Evolutionary conservation across 2,888 invertebrate genomes (phyloP).

Genomic region (Acrocyrtus sp.): DNA sequence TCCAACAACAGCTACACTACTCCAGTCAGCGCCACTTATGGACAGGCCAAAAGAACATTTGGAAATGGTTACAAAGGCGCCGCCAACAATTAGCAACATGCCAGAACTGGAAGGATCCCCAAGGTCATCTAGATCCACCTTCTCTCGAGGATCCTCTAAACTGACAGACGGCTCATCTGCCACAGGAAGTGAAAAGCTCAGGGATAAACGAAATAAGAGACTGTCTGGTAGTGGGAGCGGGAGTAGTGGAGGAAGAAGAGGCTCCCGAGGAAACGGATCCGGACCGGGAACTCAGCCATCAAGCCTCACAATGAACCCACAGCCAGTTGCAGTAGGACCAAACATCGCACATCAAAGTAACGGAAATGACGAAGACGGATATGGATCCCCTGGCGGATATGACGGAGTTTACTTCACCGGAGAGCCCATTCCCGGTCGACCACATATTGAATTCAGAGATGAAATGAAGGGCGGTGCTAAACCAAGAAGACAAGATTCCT

Average conservation of each 20-base stretch:
- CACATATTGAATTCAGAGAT: conserved; percentile 73
- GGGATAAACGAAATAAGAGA: background rate
- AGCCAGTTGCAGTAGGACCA: too few relatives aligned
- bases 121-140: conserved; percentile 45
- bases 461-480: conserved; percentile 40
- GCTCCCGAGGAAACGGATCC: conserved; percentile 8
- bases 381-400: conserved; percentile 68
- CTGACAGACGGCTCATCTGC: conserved; percentile 14
- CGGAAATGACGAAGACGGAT: background rate
- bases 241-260: background rate
- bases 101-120: conserved; percentile 48
- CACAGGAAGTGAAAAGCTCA: background rate
- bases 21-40: conserved; percentile 9
- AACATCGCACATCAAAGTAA: too few relatives aligned
- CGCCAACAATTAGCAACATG: conserved; percentile 37
- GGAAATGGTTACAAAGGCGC: conserved; percentile 19
- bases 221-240: conserved; percentile 8
- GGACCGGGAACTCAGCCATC: background rate
- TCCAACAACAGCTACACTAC: background rate
- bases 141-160: conserved; percentile 13
- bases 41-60: background rate
- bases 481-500: conserved; percentile 35
- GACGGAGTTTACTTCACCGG: conserved; percentile 85
- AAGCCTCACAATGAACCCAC: background rate
- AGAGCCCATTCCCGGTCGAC: conserved; percentile 81